These are phyloP conservation scores for Drosophila virilis DNA, from an alignment of 1,140 invertebrate genomes.

Conservation along the genomic window DNA sequence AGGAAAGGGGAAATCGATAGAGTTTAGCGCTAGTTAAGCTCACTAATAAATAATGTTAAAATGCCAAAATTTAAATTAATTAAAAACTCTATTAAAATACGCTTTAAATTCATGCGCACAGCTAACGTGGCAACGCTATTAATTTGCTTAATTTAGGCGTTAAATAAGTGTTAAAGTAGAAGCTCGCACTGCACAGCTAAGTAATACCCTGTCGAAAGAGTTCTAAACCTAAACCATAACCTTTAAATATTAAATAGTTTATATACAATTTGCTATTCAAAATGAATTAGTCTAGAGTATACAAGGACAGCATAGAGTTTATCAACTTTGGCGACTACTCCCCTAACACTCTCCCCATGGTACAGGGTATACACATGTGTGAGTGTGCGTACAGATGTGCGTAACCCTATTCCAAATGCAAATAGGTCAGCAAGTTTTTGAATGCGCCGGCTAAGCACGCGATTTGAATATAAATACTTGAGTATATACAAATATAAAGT, in stretches of 20 bases:
- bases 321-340: background rate
- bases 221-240: no score
- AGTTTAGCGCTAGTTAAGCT: slow-evolving; percentile 60
- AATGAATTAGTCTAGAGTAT: no score
- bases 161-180: background rate
- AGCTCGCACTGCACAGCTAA: background rate
- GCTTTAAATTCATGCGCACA: slow-evolving; percentile 25
- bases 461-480: slow-evolving; percentile 46
- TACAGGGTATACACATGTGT: slow-evolving; percentile 17
- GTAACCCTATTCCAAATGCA: slow-evolving; percentile 17
- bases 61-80: slow-evolving; percentile 74
- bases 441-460: slow-evolving; percentile 27
- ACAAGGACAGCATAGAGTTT: no score
- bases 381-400: background rate
- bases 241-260: no score
- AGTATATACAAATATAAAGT: slow-evolving; percentile 21
- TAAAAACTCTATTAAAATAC: slow-evolving; percentile 48
- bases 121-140: slow-evolving; percentile 38
- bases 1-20: slow-evolving; percentile 49
- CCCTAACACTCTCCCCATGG: background rate
- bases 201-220: background rate
- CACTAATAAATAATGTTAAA: slow-evolving; percentile 69
- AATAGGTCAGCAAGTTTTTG: slow-evolving; percentile 37
- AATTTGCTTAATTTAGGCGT: slow-evolving; percentile 40
- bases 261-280: no score